Base-by-base conservation (phyloP, 2,797 vertebrate genomes). In the Helicolenus hilgendorfi region DNA sequence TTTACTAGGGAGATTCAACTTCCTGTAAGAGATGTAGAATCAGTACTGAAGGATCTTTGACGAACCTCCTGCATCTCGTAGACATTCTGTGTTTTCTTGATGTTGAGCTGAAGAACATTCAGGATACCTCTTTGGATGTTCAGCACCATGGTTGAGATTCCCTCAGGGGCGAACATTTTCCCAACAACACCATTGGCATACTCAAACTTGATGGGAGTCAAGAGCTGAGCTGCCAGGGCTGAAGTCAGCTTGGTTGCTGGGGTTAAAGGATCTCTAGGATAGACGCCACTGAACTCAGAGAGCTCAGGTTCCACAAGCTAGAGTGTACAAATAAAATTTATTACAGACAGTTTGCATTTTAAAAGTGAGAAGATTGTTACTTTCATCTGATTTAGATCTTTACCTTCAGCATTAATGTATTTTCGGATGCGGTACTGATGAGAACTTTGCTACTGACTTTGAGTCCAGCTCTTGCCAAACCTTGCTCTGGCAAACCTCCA, bases 11-110 rank as follows among this genome's bases (percentile, higher is more conserved):
- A 55, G 2, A 53, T 75, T 86, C 10, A 71, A 33, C 29, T 20
- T 69, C 11, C n/a, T 38, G 11, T 18, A 26, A 36, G n/a, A 3
- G 7, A 64, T 31, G 49, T 71, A n/a, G 38, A 3, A 64, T 35
- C 29, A 59, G 7, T 2, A 9, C 27, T 13, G 5, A 11, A 18
- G 13, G 20, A 56, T 86, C 7, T 86, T 81, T 89, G 15, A 88
- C 93, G 62, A 83, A 98, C 97, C 98, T 98, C 98, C 87, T 97
- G 98, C 77, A 98, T 41, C 53, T 92, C 96, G 11, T 98, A 98
- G 38, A 94, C 88, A 26, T 97, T 96, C 62, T 97, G 94, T 31
- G 87, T 95, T 89, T 95, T 97, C 91, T 98, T 98, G 68, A 98
- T 78, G 90, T 93, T 97, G 65, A 98, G 87, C 81, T 98, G 95